Evolutionary conservation across 2,888 invertebrate species (phyloP), one percentile per base, ranked within the genome.

Genomic region (Erebia palarica): DNA sequence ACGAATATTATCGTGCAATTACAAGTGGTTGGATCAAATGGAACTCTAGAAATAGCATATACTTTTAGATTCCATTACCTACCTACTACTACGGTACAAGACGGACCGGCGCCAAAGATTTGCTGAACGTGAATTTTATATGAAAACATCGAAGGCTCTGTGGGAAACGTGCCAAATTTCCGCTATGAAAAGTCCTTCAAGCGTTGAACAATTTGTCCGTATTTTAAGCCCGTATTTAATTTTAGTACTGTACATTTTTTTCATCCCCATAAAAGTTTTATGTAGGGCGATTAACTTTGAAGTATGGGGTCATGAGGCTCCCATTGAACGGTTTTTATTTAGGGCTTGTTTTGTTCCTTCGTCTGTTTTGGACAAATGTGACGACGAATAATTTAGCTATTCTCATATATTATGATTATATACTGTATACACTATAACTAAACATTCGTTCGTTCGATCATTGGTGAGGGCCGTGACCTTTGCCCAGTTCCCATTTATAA

Each of bases 161-260:
- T 21, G 27, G 74, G 72, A 72, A 47, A 21, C 18, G 51, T 65
- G 74, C 74, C 74, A 74, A 70, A 68, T 65, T 68, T 60, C 21
- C 55, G 65, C 65, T 59, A 72, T 73, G 71, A 71, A 72, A 74
- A 64, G 65, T 70, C 72, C 64, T 63, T 71, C 71, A 67, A 44
- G 51, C 64, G 36, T 27, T 36, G 11, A 36, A 42, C 21, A 57
- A 65, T 65, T 65, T 65, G 64, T 65, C 51, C 36, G 36, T 72
- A 36, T 70, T 59, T 68, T 42, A 70, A 74, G 59, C 59, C 67
- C 65, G 42, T 18, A 44, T 57, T 68, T 53, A 42, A 57, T 63
- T 69, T 61, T 42, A 42, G 42, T 53, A 21, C 10, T 55, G 55
- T 13, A 16, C 42, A 53, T 13, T 65, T 49, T 64, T 36, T 51